Evolutionary conservation across 2,888 invertebrate genomes (phyloP), one percentile per base, ranked within the genome.

Genomic region (Meliscaeva auricollis): DNA sequence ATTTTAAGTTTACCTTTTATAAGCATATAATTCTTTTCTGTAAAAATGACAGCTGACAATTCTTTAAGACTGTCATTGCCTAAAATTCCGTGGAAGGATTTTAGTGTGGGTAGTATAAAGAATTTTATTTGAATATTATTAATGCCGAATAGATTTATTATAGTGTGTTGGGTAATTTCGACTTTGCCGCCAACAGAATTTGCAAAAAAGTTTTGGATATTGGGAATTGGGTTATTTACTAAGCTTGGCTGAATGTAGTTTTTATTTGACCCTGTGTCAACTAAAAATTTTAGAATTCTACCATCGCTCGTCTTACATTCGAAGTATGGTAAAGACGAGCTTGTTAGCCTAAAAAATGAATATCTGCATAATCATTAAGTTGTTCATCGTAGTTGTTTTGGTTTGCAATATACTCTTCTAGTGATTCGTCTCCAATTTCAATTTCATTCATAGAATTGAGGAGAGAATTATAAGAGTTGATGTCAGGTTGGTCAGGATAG

Each of bases 131-230:
- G 22, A 11, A 44, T 44, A 44, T 13, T 15, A 15, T 44, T 44
- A 6, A 44, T 15, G n/a, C 44, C 44, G 44, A 44, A 44, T 15
- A 44, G 15, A 11, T 11, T 38, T 38, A 38, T 8, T 2, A 38
- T 9, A 11, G 35, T 46, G 7, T 46, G 46, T 46, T 46, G 46
- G 46, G 6, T 46, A 6, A 46, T 15, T 17, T 46, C 15, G n/a
- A 46, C 46, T 15, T 46, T 5, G 3, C 46, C 46, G 15, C 15
- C 46, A 15, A 46, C 8, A 7, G 46, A 46, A 7, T 15, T 46
- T 46, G 46, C 46, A 46, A 15, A 46, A 46, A 46, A 46, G 46
- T 46, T 46, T n/a, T 46, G 4, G n/a, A 8, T 17, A 46, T 46
- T 46, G 6, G n/a, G 15, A 9, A 8, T 8, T 8, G 35, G 35